Evolutionary conservation across 2,113 vertebrate species (phyloP), one percentile per base, ranked within the genome.

Genomic region (Nansenia antarctica): DNA sequence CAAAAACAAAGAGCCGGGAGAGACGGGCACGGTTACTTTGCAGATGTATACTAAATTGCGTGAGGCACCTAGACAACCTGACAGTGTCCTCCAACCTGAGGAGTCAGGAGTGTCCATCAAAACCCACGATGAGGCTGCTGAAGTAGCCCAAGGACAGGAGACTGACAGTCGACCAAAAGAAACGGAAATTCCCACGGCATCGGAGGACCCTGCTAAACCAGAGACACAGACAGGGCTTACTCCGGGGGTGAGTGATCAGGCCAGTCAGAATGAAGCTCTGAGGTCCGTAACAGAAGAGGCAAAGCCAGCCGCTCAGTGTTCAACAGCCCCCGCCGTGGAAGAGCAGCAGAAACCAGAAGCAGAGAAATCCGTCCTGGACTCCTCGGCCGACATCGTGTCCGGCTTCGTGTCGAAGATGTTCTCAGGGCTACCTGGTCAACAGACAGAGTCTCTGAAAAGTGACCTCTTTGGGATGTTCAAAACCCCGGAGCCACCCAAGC

Each of bases 341-440:
- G 84, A 34, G 53, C 80, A 62, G 64, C 84, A 89, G 47, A 88
- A 84, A 65, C 85, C 83, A 31, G 87, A 90, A 55, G 63, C 76
- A 72, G 93, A 95, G 5, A 95, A 91, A 79, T 89, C 91, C 0
- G 70, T 91, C 3, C 69, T 91, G 58, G 91, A 92, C 61, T 90
- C 92, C 67, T 91, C 95, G 54, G 86, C 90, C 79, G 95, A 96
- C 80, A 88, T 92, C 72, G 89, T 98, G 85, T 94, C 95, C 76
- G 94, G 92, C 30, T 95, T 97, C 69, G 87, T 97, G 88, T 94
- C 92, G 61, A 95, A 92, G 85, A 87, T 94, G 73, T 92, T 92
- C 62, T 89, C 90, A 79, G 77, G 70, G 55, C 73, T 84, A 70
- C 82, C 52, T 78, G 85, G 84, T 74, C 53, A 34, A 67, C 92